These are phyloP conservation scores for Caenorhabditis virilis DNA, from an alignment of 2,888 invertebrate genomes.

Conservation along the genomic window DNA sequence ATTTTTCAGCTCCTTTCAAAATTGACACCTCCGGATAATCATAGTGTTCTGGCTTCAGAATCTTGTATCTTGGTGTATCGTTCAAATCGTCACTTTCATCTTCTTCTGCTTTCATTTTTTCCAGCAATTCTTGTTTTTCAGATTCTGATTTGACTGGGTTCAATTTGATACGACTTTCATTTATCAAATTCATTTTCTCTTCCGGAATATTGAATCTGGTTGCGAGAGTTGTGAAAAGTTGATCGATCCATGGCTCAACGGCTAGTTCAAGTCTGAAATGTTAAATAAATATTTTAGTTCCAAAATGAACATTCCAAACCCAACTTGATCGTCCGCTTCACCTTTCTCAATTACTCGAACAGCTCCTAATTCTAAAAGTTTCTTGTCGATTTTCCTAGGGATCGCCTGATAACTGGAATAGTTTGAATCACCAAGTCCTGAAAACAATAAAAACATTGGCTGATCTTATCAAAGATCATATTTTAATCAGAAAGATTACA, in stretches of 20 bases:
- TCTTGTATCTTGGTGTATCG: conserved; percentile 4
- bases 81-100: conserved; percentile 11
- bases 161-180: conserved; percentile 18
- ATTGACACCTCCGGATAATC: conserved; percentile 32
- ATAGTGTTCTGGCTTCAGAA: conserved; percentile 10
- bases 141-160: conserved; percentile 28
- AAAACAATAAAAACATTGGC: too few species aligned
- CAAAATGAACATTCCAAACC: conserved; percentile 67
- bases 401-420: conserved; percentile 74
- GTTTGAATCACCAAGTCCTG: conserved; percentile 74
- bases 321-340: conserved; percentile 74
- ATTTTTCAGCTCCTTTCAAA: conserved; percentile 31
- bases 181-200: conserved; percentile 26
- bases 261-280: conserved; percentile 71
- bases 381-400: conserved; percentile 70
- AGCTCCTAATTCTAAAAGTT: conserved; percentile 72
- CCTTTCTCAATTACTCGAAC: conserved; percentile 70
- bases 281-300: too few species aligned
- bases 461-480: conserved; percentile 3
- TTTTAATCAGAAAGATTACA: conserved; percentile 2
- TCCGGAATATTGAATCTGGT: conserved; percentile 22
- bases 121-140: conserved; percentile 25
- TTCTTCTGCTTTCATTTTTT: conserved; percentile 13
- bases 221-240: conserved; percentile 60
- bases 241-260: conserved; percentile 73